Percentiles rank a stretch among this genome's conserved stretches.
These are phyloP conservation scores for Alviniconcha marisindica DNA, from an alignment of 1,140 invertebrate species.

Conservation along the genomic window DNA sequence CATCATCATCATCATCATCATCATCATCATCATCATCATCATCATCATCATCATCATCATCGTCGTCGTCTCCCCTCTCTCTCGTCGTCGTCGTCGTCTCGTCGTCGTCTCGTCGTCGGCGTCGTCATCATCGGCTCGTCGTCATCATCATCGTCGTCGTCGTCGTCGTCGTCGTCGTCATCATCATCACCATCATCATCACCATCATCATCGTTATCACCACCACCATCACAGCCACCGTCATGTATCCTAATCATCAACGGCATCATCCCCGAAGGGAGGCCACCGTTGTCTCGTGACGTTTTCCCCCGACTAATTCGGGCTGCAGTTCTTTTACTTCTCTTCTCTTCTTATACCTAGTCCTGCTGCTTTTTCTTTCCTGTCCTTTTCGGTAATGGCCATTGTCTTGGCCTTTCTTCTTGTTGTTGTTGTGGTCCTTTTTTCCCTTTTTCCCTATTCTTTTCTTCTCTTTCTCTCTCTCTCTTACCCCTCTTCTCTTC, in stretches of 20 bases:
- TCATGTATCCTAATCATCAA: no score
- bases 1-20: slow-evolving; percentile 34
- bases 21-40: slow-evolving; percentile 37
- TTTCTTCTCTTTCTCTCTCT: no score
- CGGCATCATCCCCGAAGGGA: no score
- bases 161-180: background rate
- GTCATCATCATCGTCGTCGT: slow-evolving; percentile 27
- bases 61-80: slow-evolving; percentile 12
- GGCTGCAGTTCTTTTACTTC: background rate
- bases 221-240: no score
- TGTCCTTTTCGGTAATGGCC: no score
- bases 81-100: background rate
- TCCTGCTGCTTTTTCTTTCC: background rate
- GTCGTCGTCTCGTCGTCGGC: slow-evolving; percentile 7
- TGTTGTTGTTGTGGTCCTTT: no score
- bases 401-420: no score
- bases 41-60: slow-evolving; percentile 78
- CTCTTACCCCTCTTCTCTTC: background rate
- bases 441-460: background rate
- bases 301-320: no score
- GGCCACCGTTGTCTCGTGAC: no score
- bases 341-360: background rate
- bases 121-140: slow-evolving; percentile 22
- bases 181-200: background rate
- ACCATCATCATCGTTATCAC: background rate